Percentiles rank a stretch among this genome's conserved stretches.
phyloP scores from a whole-genome alignment of 2,797 vertebrate species.

The Dendrocincla tyrannina region DNA sequence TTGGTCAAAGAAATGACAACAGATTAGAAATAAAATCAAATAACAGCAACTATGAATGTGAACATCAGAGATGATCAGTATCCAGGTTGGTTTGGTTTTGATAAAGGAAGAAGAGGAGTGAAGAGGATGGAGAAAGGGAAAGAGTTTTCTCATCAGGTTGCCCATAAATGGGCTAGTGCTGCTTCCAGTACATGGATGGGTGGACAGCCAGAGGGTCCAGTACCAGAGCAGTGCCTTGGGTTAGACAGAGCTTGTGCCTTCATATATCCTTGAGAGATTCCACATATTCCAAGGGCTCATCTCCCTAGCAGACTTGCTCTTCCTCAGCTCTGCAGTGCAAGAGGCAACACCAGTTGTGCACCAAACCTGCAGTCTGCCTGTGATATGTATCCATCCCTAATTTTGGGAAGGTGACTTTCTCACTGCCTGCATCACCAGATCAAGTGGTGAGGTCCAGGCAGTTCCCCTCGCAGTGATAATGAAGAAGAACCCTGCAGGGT shows the following conservation, averaged over 20 bases:
- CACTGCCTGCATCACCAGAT: rapidly evolving
- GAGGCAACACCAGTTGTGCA: neutral
- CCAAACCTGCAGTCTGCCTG: rapidly evolving
- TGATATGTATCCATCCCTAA: neutral
- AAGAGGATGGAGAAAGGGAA: neutral
- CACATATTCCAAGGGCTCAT: neutral
- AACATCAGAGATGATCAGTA: neutral
- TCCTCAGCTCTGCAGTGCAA: neutral
- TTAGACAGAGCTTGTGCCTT: neutral
- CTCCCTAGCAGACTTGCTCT: neutral
- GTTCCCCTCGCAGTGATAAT: neutral
- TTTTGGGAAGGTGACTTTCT: neutral
- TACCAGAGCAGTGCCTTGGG: neutral
- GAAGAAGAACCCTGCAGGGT: rapidly evolving
- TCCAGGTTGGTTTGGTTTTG: neutral
- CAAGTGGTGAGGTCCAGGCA: rapidly evolving
- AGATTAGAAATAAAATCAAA: neutral
- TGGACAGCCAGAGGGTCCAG: neutral
- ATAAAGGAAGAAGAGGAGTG: neutral
- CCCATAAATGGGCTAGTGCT: neutral
- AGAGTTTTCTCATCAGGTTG: neutral
- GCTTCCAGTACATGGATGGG: neutral
- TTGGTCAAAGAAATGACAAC: constrained; percentile 40
- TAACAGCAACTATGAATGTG: neutral
- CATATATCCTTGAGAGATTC: rapidly evolving